Evolutionary conservation across 2,797 vertebrate genomes (phyloP).

Genomic region (Aldrovandia affinis): DNA sequence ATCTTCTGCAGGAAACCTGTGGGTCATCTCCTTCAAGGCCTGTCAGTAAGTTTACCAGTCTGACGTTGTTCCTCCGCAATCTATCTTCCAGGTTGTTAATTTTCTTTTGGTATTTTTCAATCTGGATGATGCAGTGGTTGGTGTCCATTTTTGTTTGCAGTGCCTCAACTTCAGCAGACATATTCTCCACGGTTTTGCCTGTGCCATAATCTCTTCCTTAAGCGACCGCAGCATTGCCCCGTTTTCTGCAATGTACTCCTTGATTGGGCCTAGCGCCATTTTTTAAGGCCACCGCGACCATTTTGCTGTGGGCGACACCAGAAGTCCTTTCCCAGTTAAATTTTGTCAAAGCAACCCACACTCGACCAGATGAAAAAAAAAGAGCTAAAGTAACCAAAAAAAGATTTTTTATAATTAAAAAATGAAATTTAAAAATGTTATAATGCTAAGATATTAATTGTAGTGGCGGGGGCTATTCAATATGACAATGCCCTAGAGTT

Average conservation of each 20-base stretch:
- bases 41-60: not conserved
- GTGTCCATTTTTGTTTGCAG: constrained; percentile 5
- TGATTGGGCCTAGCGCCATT: not conserved
- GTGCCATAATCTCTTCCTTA: not conserved
- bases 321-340: too few species aligned
- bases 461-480: too few species aligned
- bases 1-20: not conserved
- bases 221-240: not conserved
- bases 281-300: not conserved
- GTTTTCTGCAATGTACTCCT: not conserved
- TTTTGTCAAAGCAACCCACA: too few species aligned
- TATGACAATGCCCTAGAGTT: too few species aligned
- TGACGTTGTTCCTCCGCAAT: not conserved
- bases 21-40: not conserved
- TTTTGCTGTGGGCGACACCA: too few species aligned
- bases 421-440: too few species aligned
- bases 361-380: too few species aligned
- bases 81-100: not conserved
- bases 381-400: too few species aligned
- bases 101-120: not conserved
- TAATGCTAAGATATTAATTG: too few species aligned
- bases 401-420: too few species aligned
- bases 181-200: not conserved
- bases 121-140: not conserved
- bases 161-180: not conserved